A percentile compares a stretch with the other conserved stretches of the same genome.
phyloP scores from a whole-genome alignment of 1,140 invertebrate species.

The Streblospio benedicti region DNA sequence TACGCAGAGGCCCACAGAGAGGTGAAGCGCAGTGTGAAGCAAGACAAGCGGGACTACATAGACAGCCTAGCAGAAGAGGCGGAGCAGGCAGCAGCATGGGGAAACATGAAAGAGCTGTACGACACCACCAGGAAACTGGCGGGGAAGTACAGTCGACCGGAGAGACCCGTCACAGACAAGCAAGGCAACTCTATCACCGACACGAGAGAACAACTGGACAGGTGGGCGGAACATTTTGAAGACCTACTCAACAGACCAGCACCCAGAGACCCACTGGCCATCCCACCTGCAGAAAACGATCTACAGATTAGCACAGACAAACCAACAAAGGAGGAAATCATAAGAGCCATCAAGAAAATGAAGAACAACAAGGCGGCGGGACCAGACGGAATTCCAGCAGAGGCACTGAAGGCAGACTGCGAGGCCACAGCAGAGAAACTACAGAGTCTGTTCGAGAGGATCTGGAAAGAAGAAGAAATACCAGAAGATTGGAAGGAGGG shows the following conservation, averaged over 20 bases:
- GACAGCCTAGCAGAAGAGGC: conserved; percentile 20
- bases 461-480: conserved; percentile 7
- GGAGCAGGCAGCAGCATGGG: conserved; percentile 6
- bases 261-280: conserved; percentile 6
- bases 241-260: conserved; percentile 18
- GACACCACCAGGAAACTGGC: not conserved
- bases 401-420: conserved; percentile 8
- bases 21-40: not conserved
- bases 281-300: not conserved
- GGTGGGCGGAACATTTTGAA: conserved; percentile 22
- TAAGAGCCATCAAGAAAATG: not conserved
- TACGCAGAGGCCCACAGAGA: conserved; percentile 4
- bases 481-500: conserved; percentile 23
- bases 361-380: conserved; percentile 10
- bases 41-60: conserved; percentile 17
- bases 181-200: conserved; percentile 3
- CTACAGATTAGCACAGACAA: not conserved
- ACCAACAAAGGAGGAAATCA: conserved; percentile 9
- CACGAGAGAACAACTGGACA: conserved; percentile 13
- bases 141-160: not conserved
- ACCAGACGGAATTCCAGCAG: not conserved
- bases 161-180: conserved; percentile 16
- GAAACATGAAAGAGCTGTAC: conserved; percentile 18
- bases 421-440: not conserved
- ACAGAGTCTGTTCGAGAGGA: not conserved